These are phyloP conservation scores for Alouatta palliata DNA, from an alignment of 2,113 vertebrate species.

Conservation along the genomic window DNA sequence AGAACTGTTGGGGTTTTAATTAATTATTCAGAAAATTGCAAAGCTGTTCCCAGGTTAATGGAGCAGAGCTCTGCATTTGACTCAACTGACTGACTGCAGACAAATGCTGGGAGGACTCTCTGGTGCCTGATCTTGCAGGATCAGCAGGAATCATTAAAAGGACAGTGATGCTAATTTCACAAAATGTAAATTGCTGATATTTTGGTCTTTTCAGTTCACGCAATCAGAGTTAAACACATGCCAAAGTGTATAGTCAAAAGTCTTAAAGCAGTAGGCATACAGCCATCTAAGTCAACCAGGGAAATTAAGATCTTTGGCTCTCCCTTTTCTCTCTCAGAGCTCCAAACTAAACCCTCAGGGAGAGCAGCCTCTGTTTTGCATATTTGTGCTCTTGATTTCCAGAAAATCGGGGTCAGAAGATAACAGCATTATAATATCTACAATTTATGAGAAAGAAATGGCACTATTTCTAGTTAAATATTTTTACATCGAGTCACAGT, in stretches of 20 bases:
- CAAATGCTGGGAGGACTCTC: neutral
- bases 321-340: neutral
- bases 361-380: neutral
- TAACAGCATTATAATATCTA: neutral
- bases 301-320: neutral
- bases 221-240: neutral
- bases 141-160: constrained; percentile 65
- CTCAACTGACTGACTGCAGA: constrained; percentile 53
- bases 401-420: neutral
- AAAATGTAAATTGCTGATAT: neutral
- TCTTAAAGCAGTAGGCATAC: neutral
- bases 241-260: neutral
- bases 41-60: constrained; percentile 51
- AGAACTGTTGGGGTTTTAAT: constrained; percentile 34
- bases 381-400: neutral
- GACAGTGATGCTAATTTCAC: constrained; percentile 57
- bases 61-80: constrained; percentile 40
- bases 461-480: neutral
- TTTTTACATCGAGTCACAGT: neutral
- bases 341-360: neutral
- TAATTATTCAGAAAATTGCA: constrained; percentile 63
- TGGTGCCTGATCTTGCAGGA: constrained; percentile 11
- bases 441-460: neutral
- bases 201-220: neutral
- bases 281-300: neutral